Evolutionary conservation across 2,113 vertebrate species (phyloP), one percentile per base, ranked within the genome.

Genomic region (Empidonax traillii): DNA sequence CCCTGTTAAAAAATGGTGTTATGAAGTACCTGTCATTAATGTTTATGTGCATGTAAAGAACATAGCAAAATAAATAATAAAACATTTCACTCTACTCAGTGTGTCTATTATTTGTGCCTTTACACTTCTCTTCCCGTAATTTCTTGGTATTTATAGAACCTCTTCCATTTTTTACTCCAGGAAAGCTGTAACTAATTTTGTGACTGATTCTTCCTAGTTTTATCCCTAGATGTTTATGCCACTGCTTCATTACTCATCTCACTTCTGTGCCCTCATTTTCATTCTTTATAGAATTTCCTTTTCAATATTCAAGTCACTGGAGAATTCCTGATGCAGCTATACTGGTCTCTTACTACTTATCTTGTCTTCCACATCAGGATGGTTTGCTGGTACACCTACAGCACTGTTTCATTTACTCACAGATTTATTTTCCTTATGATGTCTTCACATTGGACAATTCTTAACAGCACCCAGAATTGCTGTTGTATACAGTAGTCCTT

Each of bases 251-350:
- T 81, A 90, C 72, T 87, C 66, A 49, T 62, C 46, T 92, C 63
- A 55, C 75, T 92, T 74, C 20, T 2, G 46, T 71, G 51, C 52
- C 61, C 87, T 87, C 94, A 43, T 46, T 87, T 95, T 93, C 84
- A 63, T 9, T 66, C 71, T 83, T 47, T 10, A 66, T 55, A 82
- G 41, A 21, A 78, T 92, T 90, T 85, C 47, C 56, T 78, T 81
- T 89, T 89, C 90, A 66, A 61, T 78, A 94, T 89, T 95, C 89
- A 75, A 47, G 86, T 87, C 91, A 87, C 61, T 63, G 47, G 77
- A 94, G 92, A 71, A 90, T 89, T 90, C 65, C 58, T 84, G 46
- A 73, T 78, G n/a, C 86, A 93, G 52, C 22, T 52, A 4, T 46
- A 37, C 53, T 56, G 30, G 21, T 51, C 73, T 72, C n/a, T 74